Evolutionary conservation across 2,888 invertebrate species (phyloP), one percentile per base, ranked within the genome.

Genomic region (Eugnorisma glareosa): DNA sequence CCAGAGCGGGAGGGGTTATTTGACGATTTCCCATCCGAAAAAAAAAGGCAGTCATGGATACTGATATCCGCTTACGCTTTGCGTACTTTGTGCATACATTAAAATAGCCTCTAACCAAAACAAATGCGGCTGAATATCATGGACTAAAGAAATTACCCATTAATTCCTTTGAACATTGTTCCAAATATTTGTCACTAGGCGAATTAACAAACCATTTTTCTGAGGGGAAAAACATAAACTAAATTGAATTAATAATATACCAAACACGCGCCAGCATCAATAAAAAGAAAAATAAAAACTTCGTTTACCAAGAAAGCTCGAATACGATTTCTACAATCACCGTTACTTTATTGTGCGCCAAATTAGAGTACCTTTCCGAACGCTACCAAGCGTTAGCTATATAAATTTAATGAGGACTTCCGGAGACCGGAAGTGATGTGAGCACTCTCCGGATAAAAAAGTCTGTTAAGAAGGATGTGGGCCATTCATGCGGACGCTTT

Each of bases 351-450:
- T 68, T 82, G 67, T 70, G 61, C 70, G 54, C 35, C 37, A 85
- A 67, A 85, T 84, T 69, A 72, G 63, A 78, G 61, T 67, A 73
- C 64, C 45, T 81, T 72, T 76, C 57, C 18, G n/a, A 73, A 54
- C 11, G 67, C 64, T 43, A 35, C 66, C 63, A 75, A 79, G 64
- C 78, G 78, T 79, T 76, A 69, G 75, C 76, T 74, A 77, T 75
- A 86, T 83, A 77, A 71, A 75, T 77, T 85, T 87, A 85, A 86
- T 85, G 73, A 80, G 76, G 75, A 79, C 77, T 75, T 87, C 85
- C 83, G 75, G 76, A 45, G 64, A 68, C 82, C 80, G 78, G 79
- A 79, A 68, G 80, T 67, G 71, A 77, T 81, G 77, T 78, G 75
- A 75, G 81, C 73, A 71, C 73, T 72, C 74, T 73, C 66, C 61